These are phyloP conservation scores for Strigamia crassipes DNA, from an alignment of 2,888 invertebrate species.

Conservation along the genomic window DNA sequence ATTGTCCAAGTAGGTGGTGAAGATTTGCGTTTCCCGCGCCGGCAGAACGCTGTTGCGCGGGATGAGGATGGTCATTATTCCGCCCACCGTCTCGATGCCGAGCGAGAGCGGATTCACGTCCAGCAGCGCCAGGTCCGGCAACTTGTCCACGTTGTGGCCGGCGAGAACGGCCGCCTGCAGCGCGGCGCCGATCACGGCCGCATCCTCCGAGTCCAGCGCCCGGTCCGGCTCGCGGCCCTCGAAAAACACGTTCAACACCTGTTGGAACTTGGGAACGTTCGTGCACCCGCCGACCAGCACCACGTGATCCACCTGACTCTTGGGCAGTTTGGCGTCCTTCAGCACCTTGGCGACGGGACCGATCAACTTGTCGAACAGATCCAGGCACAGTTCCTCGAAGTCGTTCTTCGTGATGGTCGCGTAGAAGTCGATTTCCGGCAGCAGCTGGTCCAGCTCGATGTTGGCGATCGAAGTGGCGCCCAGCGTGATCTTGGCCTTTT, in stretches of 20 bases:
- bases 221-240: constrained; percentile 88
- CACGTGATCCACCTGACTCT: background rate
- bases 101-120: constrained; percentile 33
- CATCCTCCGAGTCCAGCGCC: background rate
- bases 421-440: constrained; percentile 97
- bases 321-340: constrained; percentile 12
- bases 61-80: constrained; percentile 97
- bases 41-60: constrained; percentile 98
- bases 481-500: background rate
- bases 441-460: constrained; percentile 98
- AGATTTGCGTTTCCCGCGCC: constrained; percentile 70
- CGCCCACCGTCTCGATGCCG: constrained; percentile 36
- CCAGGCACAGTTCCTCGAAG: constrained; percentile 97
- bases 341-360: background rate
- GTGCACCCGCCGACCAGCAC: constrained; percentile 67
- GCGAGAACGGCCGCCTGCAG: constrained; percentile 28
- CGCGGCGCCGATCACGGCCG: constrained; percentile 45
- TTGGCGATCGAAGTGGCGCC: constrained; percentile 66
- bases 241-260: constrained; percentile 33
- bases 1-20: constrained; percentile 42
- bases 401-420: constrained; percentile 97
- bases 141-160: background rate
- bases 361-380: constrained; percentile 44
- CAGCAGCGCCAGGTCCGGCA: background rate
- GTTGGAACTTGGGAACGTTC: constrained; percentile 75